phyloP scores from a whole-genome alignment of 2,113 vertebrate genomes.

The Calyptomena viridis region DNA sequence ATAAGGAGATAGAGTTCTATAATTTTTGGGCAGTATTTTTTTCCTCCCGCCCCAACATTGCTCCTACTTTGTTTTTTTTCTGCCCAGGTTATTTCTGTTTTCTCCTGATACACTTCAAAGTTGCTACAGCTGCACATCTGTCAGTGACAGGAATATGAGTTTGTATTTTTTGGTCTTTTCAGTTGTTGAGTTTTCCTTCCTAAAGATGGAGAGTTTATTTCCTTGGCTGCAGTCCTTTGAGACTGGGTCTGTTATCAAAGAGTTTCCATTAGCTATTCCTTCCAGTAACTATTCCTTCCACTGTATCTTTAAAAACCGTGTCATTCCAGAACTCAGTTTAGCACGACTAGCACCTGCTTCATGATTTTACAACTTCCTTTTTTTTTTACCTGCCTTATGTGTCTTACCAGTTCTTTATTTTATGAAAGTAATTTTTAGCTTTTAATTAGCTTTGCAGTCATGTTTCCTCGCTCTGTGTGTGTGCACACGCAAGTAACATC shows the following conservation, averaged over 20 bases:
- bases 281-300: neutral
- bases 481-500: neutral
- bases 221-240: neutral
- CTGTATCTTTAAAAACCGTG: neutral
- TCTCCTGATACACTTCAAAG: neutral
- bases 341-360: neutral
- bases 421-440: neutral
- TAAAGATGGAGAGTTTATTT: slow-evolving; percentile 20
- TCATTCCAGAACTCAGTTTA: neutral
- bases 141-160: neutral
- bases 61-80: neutral
- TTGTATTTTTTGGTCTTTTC: slow-evolving; percentile 33
- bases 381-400: neutral
- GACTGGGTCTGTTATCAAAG: neutral
- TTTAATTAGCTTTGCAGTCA: neutral
- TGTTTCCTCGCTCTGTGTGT: neutral
- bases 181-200: neutral
- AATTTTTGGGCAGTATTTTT: neutral
- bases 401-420: neutral
- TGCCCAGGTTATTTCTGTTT: neutral
- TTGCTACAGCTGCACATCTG: neutral
- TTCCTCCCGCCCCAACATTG: neutral
- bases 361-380: neutral
- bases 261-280: neutral
- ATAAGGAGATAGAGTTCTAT: neutral